Conservation (phyloP, 2,113 vertebrate genomes). For the Clarias gariepinus region DNA sequence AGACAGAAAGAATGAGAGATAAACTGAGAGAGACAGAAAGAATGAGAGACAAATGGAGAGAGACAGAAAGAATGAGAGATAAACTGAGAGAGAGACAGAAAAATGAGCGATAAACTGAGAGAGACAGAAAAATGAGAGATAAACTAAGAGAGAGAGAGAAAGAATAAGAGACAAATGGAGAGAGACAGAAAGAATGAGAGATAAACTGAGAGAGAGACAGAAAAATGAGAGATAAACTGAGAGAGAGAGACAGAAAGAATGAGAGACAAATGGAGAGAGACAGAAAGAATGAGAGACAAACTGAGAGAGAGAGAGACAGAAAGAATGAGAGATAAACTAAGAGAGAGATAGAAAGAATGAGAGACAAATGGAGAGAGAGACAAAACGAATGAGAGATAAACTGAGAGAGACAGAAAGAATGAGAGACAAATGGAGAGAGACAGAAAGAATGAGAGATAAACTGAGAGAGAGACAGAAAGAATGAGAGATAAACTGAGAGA, state of each 20-base stretch:
- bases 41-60: slow-evolving; percentile 13
- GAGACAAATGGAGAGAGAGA: slow-evolving; percentile 13
- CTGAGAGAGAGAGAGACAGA: neutral
- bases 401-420: neutral
- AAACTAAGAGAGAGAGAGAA: slow-evolving; percentile 25
- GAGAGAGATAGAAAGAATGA: neutral
- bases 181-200: neutral
- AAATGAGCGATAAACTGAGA: slow-evolving; percentile 4
- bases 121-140: slow-evolving; percentile 9
- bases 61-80: slow-evolving; percentile 9
- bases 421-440: neutral
- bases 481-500: slow-evolving; percentile 16
- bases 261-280: slow-evolving; percentile 10
- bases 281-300: slow-evolving; percentile 13
- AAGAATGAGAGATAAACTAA: too few species aligned
- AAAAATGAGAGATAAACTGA: too few species aligned
- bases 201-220: neutral
- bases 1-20: neutral
- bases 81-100: neutral
- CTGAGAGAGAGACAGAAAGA: slow-evolving; percentile 1
- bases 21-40: slow-evolving; percentile 14
- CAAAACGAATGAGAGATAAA: slow-evolving; percentile 15
- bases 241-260: neutral
- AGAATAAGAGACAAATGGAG: slow-evolving; percentile 39
- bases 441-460: neutral